phyloP scores from a whole-genome alignment of 2,113 vertebrate genomes.

The Peromyscus leucopus region DNA sequence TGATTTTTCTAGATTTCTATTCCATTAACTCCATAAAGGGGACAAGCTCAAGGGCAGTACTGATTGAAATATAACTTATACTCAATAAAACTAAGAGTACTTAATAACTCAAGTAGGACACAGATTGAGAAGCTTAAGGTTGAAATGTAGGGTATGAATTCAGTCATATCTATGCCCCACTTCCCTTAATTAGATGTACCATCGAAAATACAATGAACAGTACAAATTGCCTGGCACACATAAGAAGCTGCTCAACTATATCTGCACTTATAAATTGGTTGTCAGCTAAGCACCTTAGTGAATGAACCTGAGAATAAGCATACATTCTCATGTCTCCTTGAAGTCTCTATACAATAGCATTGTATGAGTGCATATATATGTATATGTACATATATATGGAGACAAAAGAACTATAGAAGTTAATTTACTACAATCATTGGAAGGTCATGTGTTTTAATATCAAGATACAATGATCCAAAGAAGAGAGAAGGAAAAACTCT shows the following conservation, averaged over 20 bases:
- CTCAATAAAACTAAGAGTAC: constrained; percentile 9
- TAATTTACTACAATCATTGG: constrained; percentile 60
- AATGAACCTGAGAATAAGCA: constrained; percentile 53
- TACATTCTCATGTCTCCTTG: background rate
- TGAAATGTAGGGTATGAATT: constrained; percentile 31
- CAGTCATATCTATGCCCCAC: constrained; percentile 4
- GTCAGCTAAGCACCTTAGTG: constrained; percentile 54
- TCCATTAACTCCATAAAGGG: constrained; percentile 31
- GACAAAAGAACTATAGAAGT: constrained; percentile 54
- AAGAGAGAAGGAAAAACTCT: constrained; percentile 57
- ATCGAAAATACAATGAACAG: constrained; percentile 48
- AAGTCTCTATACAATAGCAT: constrained; percentile 17
- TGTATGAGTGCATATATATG: background rate
- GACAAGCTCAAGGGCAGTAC: constrained; percentile 40
- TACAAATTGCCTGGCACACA: constrained; percentile 46
- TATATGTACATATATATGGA: background rate
- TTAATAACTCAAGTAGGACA: constrained; percentile 15
- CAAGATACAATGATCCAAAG: constrained; percentile 58
- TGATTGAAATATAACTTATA: background rate
- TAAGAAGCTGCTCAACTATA: constrained; percentile 45
- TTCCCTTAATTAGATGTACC: background rate
- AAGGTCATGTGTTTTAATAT: constrained; percentile 69
- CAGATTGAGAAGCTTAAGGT: constrained; percentile 36
- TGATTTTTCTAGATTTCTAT: background rate
- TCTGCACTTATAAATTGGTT: constrained; percentile 40